Evolutionary conservation across 2,888 invertebrate species (phyloP).

Genomic region (Geophilus truncorum): DNA sequence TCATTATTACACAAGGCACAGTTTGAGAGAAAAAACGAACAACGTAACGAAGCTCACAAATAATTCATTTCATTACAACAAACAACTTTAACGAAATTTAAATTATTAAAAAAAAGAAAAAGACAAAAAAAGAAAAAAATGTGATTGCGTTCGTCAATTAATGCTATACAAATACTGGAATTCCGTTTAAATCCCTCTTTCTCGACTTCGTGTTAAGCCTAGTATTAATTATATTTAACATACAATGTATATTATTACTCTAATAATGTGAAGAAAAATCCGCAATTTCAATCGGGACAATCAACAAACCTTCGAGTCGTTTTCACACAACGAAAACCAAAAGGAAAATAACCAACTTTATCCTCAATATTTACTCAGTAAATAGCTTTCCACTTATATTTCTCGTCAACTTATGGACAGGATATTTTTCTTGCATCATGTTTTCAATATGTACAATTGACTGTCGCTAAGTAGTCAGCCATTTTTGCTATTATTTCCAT

Average conservation of each 20-base stretch:
- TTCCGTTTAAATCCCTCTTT: background rate
- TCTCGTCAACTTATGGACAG: background rate
- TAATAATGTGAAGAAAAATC: background rate
- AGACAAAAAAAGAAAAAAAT: background rate
- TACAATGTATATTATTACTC: background rate
- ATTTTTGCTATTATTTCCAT: background rate
- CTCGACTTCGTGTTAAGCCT: no score
- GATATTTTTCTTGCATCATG: background rate
- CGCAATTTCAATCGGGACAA: background rate
- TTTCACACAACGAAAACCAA: constrained; percentile 5
- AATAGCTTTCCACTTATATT: background rate
- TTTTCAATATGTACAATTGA: background rate
- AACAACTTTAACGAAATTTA: background rate
- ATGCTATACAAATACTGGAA: background rate
- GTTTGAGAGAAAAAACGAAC: background rate
- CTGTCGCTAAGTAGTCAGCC: constrained; percentile 4
- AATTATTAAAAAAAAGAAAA: background rate
- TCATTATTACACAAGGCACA: background rate
- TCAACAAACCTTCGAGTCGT: background rate
- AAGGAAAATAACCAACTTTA: background rate
- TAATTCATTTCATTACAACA: background rate
- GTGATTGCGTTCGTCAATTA: background rate
- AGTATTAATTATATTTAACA: background rate
- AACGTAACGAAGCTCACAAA: background rate
- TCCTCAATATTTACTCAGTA: background rate